phyloP scores from a whole-genome alignment of 2,888 invertebrate genomes.

The Plebejus anna region DNA sequence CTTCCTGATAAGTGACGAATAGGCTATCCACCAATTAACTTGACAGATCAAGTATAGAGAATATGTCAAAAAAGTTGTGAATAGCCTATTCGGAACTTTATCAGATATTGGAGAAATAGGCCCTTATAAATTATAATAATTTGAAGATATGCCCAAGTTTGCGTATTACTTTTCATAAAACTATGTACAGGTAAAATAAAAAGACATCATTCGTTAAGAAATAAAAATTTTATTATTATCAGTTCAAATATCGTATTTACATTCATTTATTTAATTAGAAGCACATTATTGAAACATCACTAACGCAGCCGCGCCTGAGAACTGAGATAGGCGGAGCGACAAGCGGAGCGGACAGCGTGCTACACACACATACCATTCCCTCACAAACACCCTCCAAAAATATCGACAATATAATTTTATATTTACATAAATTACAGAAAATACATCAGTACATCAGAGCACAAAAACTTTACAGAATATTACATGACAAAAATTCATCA shows the following conservation, averaged over 20 bases:
- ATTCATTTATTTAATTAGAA: conserved; percentile 77
- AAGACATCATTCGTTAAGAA: conserved; percentile 61
- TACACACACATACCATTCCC: neutral
- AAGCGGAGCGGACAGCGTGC: conserved; percentile 9
- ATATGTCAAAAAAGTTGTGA: no score
- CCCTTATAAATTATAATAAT: neutral
- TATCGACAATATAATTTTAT: conserved; percentile 2
- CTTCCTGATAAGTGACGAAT: no score
- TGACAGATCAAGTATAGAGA: no score
- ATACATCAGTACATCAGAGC: neutral
- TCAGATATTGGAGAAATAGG: no score
- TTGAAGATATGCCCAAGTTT: neutral
- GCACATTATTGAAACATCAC: conserved; percentile 74
- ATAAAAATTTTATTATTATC: conserved; percentile 80
- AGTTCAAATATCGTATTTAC: conserved; percentile 81
- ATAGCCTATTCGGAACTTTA: no score
- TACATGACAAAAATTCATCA: neutral
- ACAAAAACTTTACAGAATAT: neutral
- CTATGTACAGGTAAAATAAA: neutral
- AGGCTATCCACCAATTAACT: no score
- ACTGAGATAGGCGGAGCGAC: conserved; percentile 22
- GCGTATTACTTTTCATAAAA: neutral
- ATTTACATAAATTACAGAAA: conserved; percentile 14
- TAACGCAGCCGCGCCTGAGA: conserved; percentile 38
- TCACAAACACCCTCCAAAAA: conserved; percentile 14